phyloP scores from a whole-genome alignment of 2,797 vertebrate genomes.

The Tokudaia muenninki region DNA sequence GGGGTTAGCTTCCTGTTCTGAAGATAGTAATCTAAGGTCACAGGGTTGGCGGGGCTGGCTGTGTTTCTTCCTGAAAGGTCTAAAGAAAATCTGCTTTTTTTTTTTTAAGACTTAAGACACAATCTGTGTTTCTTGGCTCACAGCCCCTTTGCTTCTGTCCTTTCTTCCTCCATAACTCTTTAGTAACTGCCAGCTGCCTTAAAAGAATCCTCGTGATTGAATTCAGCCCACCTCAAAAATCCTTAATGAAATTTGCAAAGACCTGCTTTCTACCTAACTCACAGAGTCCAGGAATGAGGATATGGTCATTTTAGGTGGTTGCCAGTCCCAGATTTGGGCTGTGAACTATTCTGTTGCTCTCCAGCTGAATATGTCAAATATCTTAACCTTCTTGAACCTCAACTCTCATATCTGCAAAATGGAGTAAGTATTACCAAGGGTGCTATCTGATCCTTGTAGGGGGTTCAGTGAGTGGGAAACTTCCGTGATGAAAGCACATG shows the following conservation, averaged over 20 bases:
- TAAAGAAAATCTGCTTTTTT: background rate
- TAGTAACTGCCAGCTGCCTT: background rate
- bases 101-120: background rate
- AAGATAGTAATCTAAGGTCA: conserved; percentile 4
- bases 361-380: background rate
- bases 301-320: background rate
- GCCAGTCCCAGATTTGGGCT: conserved; percentile 6
- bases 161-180: background rate
- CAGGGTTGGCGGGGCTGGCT: background rate
- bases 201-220: background rate
- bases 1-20: background rate
- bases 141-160: background rate
- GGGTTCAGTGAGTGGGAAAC: background rate
- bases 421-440: background rate
- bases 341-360: background rate
- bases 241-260: background rate
- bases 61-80: background rate
- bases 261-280: background rate
- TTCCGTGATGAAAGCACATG: conserved; percentile 7
- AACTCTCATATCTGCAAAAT: background rate
- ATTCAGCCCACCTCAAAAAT: background rate
- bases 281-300: background rate
- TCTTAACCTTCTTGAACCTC: conserved; percentile 2
- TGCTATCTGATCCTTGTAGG: background rate
- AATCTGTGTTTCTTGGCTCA: background rate